Base-by-base conservation (phyloP, 2,888 invertebrate species). In the Beris morrisii region DNA sequence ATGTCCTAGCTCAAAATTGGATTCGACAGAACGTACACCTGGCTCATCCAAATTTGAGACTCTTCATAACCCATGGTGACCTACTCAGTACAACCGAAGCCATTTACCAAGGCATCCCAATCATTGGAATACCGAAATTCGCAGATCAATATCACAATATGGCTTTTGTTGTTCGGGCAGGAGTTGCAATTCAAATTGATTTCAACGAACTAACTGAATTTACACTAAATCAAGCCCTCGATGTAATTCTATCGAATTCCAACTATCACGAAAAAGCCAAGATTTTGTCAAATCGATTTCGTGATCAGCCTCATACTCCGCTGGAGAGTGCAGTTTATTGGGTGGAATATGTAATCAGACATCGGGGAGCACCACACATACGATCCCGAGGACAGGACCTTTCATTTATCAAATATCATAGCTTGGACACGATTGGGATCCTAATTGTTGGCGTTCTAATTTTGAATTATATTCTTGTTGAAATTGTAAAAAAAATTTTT, bases 321-420 rank as follows among this genome's bases (percentile, higher is more conserved):
- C 74, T 83, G 48, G 82, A 84, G 61, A 83, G 83, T 0, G 83
- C 84, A 0, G 75, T 84, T 70, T 85, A 74, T 72, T 85, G 85
- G 85, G 79, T 84, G 31, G 84, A 85, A 70, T 85, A 85, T 72
- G 81, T 85, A 0, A 75, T 85, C 4, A 79, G 84, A 11, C 77
- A 85, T 72, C 81, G 81, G 43, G 85, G 84, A 9, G 84, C 83
- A 0, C 73, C 75, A 3, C 82, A 79, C 63, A 78, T 84, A 72
- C 84, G 81, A 65, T 83, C 81, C 74, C 81, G 83, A 4, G 79
- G 80, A 0, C 64, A 79, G 3, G 73, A 82, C 32, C 71, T 84
- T 63, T 79, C 73, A 65, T 82, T 82, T 77, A 65, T 82, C 4
- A 80, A 77, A 5, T 80, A 79, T 65, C 76, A 73, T 53, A 81